A percentile compares a stretch with the other conserved stretches of the same genome.
phyloP scores from a whole-genome alignment of 2,888 invertebrate genomes.

The Agrochola circellaris region DNA sequence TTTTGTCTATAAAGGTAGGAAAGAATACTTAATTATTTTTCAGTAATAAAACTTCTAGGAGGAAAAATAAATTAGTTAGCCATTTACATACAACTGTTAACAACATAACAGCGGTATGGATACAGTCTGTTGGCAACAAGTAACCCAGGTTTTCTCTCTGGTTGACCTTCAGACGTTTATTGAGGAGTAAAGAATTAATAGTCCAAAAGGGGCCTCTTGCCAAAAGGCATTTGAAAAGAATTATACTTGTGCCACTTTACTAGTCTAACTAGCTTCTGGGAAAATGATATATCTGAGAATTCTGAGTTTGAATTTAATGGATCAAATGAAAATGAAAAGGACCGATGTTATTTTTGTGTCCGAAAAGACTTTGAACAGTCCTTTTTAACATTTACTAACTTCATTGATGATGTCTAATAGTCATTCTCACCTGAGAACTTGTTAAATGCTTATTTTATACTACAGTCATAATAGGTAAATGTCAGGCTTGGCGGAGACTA shows the following conservation, averaged over 20 bases:
- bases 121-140: neutral
- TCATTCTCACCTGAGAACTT: neutral
- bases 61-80: slow-evolving; percentile 2
- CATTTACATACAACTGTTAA: neutral
- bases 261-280: neutral
- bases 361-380: neutral
- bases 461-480: neutral
- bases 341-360: neutral
- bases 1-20: neutral
- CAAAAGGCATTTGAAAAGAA: neutral
- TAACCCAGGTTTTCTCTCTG: neutral
- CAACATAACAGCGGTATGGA: neutral
- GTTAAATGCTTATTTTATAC: neutral
- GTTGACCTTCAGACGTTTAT: slow-evolving; percentile 7
- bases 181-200: slow-evolving; percentile 12
- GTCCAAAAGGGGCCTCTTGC: neutral
- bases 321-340: neutral
- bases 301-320: neutral
- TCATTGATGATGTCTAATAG: neutral
- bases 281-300: neutral
- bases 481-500: neutral
- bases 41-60: neutral
- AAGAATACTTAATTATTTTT: neutral
- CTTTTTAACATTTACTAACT: slow-evolving; percentile 1
- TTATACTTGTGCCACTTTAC: neutral